Evolutionary conservation across 2,113 vertebrate species (phyloP).

Genomic region (Atrichornis clamosus): DNA sequence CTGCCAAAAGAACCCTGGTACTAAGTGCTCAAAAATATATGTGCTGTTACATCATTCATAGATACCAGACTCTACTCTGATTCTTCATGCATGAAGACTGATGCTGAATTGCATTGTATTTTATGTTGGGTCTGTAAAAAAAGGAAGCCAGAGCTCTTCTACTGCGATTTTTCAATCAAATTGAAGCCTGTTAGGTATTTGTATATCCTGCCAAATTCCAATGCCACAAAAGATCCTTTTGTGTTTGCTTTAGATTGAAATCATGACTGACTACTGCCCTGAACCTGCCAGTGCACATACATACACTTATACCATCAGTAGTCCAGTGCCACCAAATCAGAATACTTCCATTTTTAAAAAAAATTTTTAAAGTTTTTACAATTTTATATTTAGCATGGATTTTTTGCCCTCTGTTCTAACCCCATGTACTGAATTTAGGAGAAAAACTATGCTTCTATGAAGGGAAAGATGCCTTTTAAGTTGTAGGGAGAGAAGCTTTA

Average conservation of each 20-base stretch:
- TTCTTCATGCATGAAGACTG: background rate
- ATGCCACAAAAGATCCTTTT: background rate
- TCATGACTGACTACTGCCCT: background rate
- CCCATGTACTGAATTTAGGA: background rate
- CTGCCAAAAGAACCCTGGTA: background rate
- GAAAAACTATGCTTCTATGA: background rate
- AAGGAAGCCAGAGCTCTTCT: background rate
- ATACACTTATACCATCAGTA: background rate
- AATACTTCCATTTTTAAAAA: background rate
- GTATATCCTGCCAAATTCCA: background rate
- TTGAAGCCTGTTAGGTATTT: background rate
- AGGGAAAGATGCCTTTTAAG: background rate
- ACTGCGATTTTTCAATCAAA: background rate
- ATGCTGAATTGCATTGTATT: background rate
- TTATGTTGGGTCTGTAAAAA: background rate
- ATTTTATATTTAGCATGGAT: background rate
- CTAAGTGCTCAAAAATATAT: background rate
- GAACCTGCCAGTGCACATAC: too few species aligned
- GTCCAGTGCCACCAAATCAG: background rate
- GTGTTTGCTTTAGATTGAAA: background rate
- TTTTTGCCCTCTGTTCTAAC: background rate
- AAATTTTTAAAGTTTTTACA: background rate
- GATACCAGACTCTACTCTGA: background rate
- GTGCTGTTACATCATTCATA: background rate
- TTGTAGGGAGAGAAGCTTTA: background rate